These are phyloP conservation scores for Peromyscus leucopus DNA, from an alignment of 2,113 vertebrate genomes.

Conservation along the genomic window DNA sequence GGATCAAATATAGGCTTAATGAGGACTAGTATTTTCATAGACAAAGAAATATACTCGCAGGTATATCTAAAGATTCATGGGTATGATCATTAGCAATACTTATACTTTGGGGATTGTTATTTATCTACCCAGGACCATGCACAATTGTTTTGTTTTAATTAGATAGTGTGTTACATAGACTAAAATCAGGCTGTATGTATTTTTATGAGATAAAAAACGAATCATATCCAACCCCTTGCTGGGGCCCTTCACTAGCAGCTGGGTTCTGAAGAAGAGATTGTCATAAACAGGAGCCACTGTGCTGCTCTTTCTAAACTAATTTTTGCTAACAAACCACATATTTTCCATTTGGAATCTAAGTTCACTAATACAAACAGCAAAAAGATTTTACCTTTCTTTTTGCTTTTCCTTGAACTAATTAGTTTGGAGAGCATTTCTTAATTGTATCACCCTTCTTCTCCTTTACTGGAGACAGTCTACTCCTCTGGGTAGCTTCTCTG, in stretches of 20 bases:
- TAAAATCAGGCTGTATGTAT: conserved; percentile 52
- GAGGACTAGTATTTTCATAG: not conserved
- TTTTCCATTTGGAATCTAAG: conserved; percentile 57
- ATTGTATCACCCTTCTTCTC: conserved; percentile 61
- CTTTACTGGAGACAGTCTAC: conserved; percentile 76
- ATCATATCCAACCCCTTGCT: not conserved
- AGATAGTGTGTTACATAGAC: conserved; percentile 31
- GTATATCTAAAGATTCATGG: not conserved
- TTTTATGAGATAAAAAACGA: conserved; percentile 66
- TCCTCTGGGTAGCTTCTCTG: conserved; percentile 66
- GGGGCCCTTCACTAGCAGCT: conserved; percentile 31
- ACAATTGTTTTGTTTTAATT: conserved; percentile 52
- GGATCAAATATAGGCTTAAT: accelerated
- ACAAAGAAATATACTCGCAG: not conserved
- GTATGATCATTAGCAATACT: not conserved
- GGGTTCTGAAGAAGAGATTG: conserved; percentile 31
- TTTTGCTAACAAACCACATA: conserved; percentile 71
- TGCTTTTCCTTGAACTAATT: conserved; percentile 67
- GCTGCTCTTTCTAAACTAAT: conserved; percentile 64
- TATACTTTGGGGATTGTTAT: conserved; percentile 22
- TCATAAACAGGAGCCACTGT: not conserved
- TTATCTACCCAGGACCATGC: conserved; percentile 34
- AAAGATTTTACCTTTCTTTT: conserved; percentile 55
- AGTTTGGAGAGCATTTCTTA: conserved; percentile 71
- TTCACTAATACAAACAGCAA: conserved; percentile 76